Evolutionary conservation across 2,797 vertebrate genomes (phyloP), one percentile per base, ranked within the genome.

Genomic region (Trachops cirrhosus): DNA sequence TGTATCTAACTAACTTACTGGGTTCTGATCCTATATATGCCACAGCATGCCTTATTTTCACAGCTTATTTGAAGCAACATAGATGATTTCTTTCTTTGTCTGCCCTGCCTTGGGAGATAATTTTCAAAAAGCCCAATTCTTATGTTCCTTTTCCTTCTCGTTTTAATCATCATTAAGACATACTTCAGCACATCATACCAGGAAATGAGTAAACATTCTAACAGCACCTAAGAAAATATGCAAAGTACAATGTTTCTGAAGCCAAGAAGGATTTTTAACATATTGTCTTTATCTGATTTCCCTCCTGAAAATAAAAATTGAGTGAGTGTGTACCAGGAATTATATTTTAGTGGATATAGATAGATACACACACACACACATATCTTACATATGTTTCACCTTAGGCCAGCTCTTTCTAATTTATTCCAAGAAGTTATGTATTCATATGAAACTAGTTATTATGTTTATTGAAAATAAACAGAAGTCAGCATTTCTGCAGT

Each of bases 21-120:
- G 34, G 2, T 71, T 92, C 88, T 67, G 68, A 68, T 73, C 71
- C 57, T 80, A 93, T 97, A 97, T 85, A 96, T 97, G 73, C 32
- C 89, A 96, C 91, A 96, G 94, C 96, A 68, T 83, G 57, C 75
- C 77, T 97, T 75, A 96, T 96, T 97, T 98, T 96, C 97, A 92
- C 89, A 98, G 92, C 77, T 96, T 97, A 68, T 91, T 18, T 77
- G 91, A 93, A 97, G 52, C 50, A 97, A 97, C 79, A 93, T 32
- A 93, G 80, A 96, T 93, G 41, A 98, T 92, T 96, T 52, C 59
- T 97, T 97, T 96, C 91, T 97, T 98, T 92, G 32, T 93, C 83
- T 75, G 80, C 68, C 74, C 48, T 92, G 64, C 97, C 94, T 83
- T 97, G 48, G 29, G 79, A 71, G 37, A 52, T 88, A 64, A 94